Evolutionary conservation across 2,888 invertebrate species (phyloP), one percentile per base, ranked within the genome.

Genomic region (Pilophorus perplexus): DNA sequence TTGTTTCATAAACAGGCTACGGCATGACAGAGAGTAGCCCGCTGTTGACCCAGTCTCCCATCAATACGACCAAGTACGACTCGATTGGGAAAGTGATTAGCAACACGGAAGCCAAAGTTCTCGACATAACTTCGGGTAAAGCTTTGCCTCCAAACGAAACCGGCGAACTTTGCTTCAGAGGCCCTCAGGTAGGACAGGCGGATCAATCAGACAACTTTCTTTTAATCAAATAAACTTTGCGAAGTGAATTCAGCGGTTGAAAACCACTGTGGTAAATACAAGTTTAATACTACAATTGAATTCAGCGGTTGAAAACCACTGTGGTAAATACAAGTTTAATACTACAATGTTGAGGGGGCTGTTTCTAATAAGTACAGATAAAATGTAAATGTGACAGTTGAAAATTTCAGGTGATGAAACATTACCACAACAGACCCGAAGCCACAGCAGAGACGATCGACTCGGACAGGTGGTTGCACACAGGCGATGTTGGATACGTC

Each of bases 391-490:
- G n/a, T 42, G n/a, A 14, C 4, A 42, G 14, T 8, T 42, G 4
- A 42, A n/a, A 42, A n/a, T 42, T 42, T 42, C 14, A 86, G 85
- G 79, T 89, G 1, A 91, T 90, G 88, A 83, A 85, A 75, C 89
- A 89, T 4, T 92, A 92, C 76, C 83, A 85, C 75, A 86, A 89
- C 72, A 88, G 89, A 74, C 84, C 85, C 68, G 78, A 83, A 72
- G 89, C 89, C 0, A 92, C 90, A 0, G 80, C 80, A 42, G 86
- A 87, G 72, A 87, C 86, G 0, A 78, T 90, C 5, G 87, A 88
- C 74, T 77, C 80, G 3, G 87, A 90, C 0, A 90, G 90, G 10
- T 92, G 90, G 90, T 78, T 91, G 12, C 86, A 87, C 74, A 88
- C 87, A 0, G 88, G 90, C 1, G 90, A 91, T 75, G 84, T 90